phyloP scores from a whole-genome alignment of 1,140 invertebrate species.

The Odontomachus brunneus region DNA sequence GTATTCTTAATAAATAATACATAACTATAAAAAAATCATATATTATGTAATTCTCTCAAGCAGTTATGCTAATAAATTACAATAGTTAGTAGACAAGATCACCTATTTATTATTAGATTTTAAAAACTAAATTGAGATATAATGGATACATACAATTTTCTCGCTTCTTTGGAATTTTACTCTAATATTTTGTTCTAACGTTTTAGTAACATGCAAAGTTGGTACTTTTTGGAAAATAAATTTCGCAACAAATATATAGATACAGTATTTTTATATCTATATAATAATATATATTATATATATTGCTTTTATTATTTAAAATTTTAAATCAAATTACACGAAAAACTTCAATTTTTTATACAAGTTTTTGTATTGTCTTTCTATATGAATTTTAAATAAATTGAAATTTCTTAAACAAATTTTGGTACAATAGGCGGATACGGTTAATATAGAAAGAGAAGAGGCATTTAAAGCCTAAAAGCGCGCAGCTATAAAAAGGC shows the following conservation, averaged over 20 bases:
- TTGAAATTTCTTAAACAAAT: too few relatives aligned
- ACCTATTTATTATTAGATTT: conserved; percentile 10
- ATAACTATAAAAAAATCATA: conserved; percentile 37
- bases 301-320: too few relatives aligned
- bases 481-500: too few relatives aligned
- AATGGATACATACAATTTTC: too few relatives aligned
- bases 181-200: conserved; percentile 34
- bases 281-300: too few relatives aligned
- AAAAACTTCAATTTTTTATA: too few relatives aligned
- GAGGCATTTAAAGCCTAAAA: too few relatives aligned
- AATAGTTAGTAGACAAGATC: conserved; percentile 18
- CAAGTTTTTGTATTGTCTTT: too few relatives aligned
- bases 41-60: neutral
- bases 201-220: conserved; percentile 9
- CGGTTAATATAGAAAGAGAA: too few relatives aligned
- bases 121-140: conserved; percentile 12
- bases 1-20: conserved; percentile 33
- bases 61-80: conserved; percentile 16
- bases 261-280: neutral
- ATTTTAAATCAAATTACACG: too few relatives aligned
- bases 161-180: conserved; percentile 21
- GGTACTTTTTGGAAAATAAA: conserved; percentile 19
- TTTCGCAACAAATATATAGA: conserved; percentile 17
- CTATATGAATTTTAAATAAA: too few relatives aligned
- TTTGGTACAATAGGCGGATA: too few relatives aligned